These are phyloP conservation scores for Platyscelio sp. DNA, from an alignment of 2,888 invertebrate genomes.

Conservation along the genomic window DNA sequence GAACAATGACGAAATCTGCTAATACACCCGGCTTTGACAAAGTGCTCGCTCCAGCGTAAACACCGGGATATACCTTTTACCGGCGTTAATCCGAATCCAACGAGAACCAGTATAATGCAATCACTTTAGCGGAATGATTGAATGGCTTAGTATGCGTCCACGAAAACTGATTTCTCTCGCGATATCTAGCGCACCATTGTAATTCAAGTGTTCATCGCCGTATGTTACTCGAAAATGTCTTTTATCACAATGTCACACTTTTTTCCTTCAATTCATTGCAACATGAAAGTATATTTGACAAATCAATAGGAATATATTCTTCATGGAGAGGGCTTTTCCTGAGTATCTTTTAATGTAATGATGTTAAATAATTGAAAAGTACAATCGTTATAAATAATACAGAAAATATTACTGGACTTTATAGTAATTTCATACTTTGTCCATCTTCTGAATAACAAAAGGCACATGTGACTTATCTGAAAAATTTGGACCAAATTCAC, in stretches of 20 bases:
- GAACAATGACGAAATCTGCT: constrained; percentile 80
- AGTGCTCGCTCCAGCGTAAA: constrained; percentile 81
- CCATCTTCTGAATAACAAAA: no score
- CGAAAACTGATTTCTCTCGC: constrained; percentile 80
- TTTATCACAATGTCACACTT: constrained; percentile 49
- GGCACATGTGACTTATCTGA: no score
- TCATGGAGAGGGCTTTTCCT: no score
- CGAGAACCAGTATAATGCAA: constrained; percentile 79
- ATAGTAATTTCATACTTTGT: no score
- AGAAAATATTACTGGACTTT: no score
- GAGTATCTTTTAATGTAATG: no score
- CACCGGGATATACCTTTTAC: constrained; percentile 82
- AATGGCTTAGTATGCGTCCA: constrained; percentile 58
- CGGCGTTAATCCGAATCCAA: constrained; percentile 82
- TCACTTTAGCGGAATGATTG: constrained; percentile 80
- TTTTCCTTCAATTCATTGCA: constrained; percentile 14
- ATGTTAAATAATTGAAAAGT: no score
- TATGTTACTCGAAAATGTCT: constrained; percentile 67
- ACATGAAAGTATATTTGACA: constrained; percentile 21
- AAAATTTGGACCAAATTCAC: no score
- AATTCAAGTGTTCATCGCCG: constrained; percentile 74
- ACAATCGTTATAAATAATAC: no score
- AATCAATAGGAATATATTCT: constrained; percentile 24
- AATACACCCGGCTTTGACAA: constrained; percentile 80
- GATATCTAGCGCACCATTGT: constrained; percentile 76